phyloP scores from a whole-genome alignment of 2,888 invertebrate species.

The Sinodicranocentrus sp. region DNA sequence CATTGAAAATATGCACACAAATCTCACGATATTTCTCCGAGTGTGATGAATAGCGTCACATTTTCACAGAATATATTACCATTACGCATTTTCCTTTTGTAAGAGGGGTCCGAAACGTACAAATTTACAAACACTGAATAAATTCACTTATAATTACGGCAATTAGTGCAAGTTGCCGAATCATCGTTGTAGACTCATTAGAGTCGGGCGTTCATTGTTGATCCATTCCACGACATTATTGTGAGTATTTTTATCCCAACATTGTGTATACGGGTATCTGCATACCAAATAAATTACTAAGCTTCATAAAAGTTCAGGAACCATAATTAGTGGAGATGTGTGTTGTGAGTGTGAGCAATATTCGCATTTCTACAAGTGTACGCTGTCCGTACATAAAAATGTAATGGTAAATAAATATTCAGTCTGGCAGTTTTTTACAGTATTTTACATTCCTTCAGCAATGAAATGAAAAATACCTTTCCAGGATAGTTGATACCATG shows the following conservation, averaged over 20 bases:
- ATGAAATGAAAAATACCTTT: no score
- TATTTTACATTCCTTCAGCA: no score
- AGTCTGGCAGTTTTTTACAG: no score
- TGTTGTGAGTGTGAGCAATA: no score
- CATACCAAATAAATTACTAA: slow-evolving; percentile 43
- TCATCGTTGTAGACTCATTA: slow-evolving; percentile 56
- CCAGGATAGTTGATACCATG: no score
- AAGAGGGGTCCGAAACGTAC: not conserved
- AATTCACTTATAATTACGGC: slow-evolving; percentile 62
- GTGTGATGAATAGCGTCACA: not conserved
- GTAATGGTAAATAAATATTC: no score
- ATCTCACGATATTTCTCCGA: not conserved
- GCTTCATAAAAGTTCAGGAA: slow-evolving; percentile 7
- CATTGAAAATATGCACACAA: no score
- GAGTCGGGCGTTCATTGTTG: slow-evolving; percentile 32
- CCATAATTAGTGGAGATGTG: slow-evolving; percentile 30
- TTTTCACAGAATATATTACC: slow-evolving; percentile 6
- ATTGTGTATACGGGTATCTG: slow-evolving; percentile 9
- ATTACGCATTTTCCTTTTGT: not conserved
- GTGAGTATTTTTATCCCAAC: not conserved
- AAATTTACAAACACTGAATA: slow-evolving; percentile 42
- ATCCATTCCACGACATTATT: slow-evolving; percentile 10
- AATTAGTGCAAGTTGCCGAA: slow-evolving; percentile 60
- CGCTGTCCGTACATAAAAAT: no score
- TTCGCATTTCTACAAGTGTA: no score